Evolutionary conservation across 2,113 vertebrate species (phyloP).

Genomic region (Podarcis cretensis): DNA sequence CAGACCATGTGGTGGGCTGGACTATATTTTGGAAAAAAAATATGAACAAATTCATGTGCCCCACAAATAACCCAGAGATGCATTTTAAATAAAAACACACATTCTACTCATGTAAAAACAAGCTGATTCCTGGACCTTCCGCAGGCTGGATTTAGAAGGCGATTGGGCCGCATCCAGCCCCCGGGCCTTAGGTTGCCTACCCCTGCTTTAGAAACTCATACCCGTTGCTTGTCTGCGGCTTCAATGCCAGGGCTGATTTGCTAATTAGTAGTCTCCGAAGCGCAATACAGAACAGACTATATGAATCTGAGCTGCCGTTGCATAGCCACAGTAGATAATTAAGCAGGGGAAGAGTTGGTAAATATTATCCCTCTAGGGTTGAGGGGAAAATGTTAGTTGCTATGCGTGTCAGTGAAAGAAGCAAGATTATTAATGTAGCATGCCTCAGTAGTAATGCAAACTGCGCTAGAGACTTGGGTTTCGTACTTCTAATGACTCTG

Average conservation of each 20-base stretch:
- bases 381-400: constrained; percentile 55
- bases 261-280: constrained; percentile 57
- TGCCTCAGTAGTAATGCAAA: constrained; percentile 37
- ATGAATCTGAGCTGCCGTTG: constrained; percentile 52
- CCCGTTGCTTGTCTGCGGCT: constrained; percentile 4
- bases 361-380: constrained; percentile 10
- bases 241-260: constrained; percentile 30
- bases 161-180: no score
- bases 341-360: constrained; percentile 44
- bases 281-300: constrained; percentile 28
- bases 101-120: no score
- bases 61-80: no score
- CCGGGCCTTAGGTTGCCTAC: no score
- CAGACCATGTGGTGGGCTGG: no score
- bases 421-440: constrained; percentile 35
- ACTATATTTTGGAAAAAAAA: no score
- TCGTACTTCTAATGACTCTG: not conserved
- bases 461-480: constrained; percentile 32
- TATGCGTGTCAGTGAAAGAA: constrained; percentile 43
- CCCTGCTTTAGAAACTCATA: constrained; percentile 30
- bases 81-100: no score
- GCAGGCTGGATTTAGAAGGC: no score
- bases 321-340: constrained; percentile 56
- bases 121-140: no score
- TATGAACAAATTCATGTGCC: no score